These are phyloP conservation scores for Heliornis fulica DNA, from an alignment of 2,113 vertebrate species.

Conservation along the genomic window DNA sequence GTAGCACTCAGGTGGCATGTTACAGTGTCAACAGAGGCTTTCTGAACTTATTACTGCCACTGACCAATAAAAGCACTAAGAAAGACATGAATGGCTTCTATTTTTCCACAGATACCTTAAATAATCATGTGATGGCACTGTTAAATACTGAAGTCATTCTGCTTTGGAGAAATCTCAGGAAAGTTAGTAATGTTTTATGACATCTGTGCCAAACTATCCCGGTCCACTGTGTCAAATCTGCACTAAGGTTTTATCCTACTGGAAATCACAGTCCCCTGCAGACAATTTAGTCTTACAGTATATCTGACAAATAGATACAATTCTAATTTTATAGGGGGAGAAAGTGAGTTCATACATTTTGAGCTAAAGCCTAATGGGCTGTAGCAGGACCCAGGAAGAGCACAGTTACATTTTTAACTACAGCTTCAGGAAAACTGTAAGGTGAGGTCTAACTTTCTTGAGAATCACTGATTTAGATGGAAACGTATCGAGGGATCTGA, in stretches of 20 bases:
- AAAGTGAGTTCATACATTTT: background rate
- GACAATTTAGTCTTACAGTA: background rate
- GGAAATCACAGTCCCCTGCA: background rate
- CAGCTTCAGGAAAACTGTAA: background rate
- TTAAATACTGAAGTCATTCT: background rate
- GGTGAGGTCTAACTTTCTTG: background rate
- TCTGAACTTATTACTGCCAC: background rate
- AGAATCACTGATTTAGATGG: background rate
- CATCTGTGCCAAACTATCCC: background rate
- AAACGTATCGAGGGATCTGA: background rate
- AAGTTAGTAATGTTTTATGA: background rate
- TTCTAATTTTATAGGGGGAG: background rate
- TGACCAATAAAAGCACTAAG: background rate
- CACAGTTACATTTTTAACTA: background rate
- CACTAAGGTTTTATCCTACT: background rate
- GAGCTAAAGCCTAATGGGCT: background rate
- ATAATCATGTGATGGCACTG: background rate
- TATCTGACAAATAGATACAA: background rate
- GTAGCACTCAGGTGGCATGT: constrained; percentile 8
- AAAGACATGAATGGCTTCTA: background rate
- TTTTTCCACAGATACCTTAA: background rate
- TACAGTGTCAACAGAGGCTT: constrained; percentile 8
- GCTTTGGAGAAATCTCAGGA: background rate
- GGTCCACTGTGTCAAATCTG: background rate
- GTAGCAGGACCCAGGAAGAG: background rate